Percentiles rank a stretch among this genome's conserved stretches.
phyloP scores from a whole-genome alignment of 2,113 vertebrate genomes.

The Neolamprologus toae region DNA sequence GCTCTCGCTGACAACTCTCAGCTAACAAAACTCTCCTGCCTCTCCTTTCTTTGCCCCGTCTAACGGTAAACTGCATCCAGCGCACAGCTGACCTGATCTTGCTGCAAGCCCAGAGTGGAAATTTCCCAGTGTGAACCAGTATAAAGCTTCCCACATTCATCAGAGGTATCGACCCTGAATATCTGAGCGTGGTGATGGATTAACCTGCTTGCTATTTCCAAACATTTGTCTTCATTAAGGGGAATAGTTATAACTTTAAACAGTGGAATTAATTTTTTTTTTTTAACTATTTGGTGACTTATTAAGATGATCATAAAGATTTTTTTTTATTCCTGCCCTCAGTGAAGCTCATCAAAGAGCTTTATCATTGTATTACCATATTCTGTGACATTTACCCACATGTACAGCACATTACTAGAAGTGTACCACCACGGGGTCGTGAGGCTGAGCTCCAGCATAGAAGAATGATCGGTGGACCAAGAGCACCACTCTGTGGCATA shows the following conservation, averaged over 20 bases:
- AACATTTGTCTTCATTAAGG: neutral
- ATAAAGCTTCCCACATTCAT: conserved; percentile 8
- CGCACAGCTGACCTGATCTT: neutral
- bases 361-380: neutral
- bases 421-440: neutral
- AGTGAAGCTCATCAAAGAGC: neutral
- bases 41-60: conserved; percentile 11
- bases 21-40: conserved; percentile 29
- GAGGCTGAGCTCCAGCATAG: neutral
- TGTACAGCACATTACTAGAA: neutral
- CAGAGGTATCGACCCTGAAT: neutral
- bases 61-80: neutral
- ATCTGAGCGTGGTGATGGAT: neutral
- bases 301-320: neutral
- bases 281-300: neutral
- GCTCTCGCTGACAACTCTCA: conserved; percentile 30
- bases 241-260: neutral
- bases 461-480: neutral
- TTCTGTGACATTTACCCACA: neutral
- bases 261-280: neutral
- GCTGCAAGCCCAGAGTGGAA: neutral
- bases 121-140: neutral
- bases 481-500: conserved; percentile 40
- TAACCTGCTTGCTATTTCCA: neutral
- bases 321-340: neutral